Percentiles rank a stretch among this genome's conserved stretches.
These are phyloP conservation scores for Sericinus montela DNA, from an alignment of 2,888 invertebrate species.

Conservation along the genomic window DNA sequence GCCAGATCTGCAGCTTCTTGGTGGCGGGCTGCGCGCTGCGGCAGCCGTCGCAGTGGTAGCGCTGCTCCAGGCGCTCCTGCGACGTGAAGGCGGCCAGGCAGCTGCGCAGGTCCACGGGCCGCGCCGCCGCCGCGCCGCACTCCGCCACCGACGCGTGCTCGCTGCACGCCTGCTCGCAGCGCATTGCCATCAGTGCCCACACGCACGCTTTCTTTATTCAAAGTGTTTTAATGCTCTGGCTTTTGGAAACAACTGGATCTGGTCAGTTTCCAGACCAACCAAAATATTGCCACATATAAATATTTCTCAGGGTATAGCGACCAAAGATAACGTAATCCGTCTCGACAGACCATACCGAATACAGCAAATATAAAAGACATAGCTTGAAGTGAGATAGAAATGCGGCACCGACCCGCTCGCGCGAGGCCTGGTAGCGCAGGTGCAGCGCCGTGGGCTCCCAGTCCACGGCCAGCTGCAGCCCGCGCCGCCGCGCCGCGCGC, in stretches of 20 bases:
- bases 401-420: slow-evolving; percentile 81
- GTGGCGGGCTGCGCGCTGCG: slow-evolving; percentile 90
- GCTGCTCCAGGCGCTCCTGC: slow-evolving; percentile 91
- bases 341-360: too few species aligned
- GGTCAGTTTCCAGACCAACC: too few species aligned
- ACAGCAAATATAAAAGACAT: too few species aligned
- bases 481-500: slow-evolving; percentile 28
- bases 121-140: slow-evolving; percentile 85
- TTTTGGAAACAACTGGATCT: too few species aligned
- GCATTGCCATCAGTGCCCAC: too few species aligned
- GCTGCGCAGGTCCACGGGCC: slow-evolving; percentile 90
- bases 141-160: slow-evolving; percentile 87
- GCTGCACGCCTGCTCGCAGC: slow-evolving; percentile 80
- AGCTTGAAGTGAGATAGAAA: too few species aligned
- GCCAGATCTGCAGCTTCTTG: slow-evolving; percentile 95
- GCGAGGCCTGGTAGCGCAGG: slow-evolving; percentile 89
- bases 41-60: slow-evolving; percentile 92
- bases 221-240: too few species aligned
- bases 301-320: too few species aligned
- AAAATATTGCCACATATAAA: too few species aligned
- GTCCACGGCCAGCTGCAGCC: slow-evolving; percentile 86
- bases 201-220: too few species aligned
- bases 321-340: too few species aligned
- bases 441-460: slow-evolving; percentile 97
- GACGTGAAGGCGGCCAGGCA: slow-evolving; percentile 94